Conservation (phyloP, 2,888 invertebrate species). For the Suillia variegata region DNA sequence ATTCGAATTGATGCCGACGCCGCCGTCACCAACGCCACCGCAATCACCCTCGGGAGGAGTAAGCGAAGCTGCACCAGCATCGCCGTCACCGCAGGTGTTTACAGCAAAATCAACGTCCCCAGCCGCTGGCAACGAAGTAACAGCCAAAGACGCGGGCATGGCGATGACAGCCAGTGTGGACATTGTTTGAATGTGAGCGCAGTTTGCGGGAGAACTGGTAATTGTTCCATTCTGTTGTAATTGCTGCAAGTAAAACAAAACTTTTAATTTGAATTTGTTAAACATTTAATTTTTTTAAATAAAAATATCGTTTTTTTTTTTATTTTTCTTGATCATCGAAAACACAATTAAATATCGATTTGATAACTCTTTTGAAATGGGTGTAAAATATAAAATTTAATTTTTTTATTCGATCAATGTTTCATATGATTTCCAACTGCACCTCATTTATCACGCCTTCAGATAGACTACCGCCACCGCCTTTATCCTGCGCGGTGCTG, state of each 20-base stretch:
- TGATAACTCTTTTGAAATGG: too few relatives aligned
- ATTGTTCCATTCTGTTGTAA: constrained; percentile 5
- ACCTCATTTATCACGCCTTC: constrained; percentile 31
- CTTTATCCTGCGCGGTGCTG: constrained; percentile 36
- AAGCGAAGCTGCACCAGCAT: constrained; percentile 26
- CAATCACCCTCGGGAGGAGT: constrained; percentile 12
- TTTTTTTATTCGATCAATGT: too few relatives aligned
- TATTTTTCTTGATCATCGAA: too few relatives aligned
- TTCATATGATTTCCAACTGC: too few relatives aligned
- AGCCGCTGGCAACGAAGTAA: constrained; percentile 10
- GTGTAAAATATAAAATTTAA: too few relatives aligned
- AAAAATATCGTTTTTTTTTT: constrained; percentile 30
- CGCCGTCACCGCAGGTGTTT: constrained; percentile 16
- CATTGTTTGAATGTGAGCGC: constrained; percentile 21
- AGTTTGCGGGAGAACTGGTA: too few relatives aligned
- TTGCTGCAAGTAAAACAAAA: neutral
- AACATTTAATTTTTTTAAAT: neutral
- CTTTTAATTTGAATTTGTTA: neutral
- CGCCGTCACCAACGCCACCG: constrained; percentile 19
- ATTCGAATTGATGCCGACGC: constrained; percentile 43
- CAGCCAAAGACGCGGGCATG: neutral
- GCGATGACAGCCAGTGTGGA: constrained; percentile 19
- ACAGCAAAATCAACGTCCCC: constrained; percentile 32
- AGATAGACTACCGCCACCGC: constrained; percentile 31
- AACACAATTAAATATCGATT: too few relatives aligned